phyloP scores from a whole-genome alignment of 2,113 vertebrate genomes.

The Turnix velox region DNA sequence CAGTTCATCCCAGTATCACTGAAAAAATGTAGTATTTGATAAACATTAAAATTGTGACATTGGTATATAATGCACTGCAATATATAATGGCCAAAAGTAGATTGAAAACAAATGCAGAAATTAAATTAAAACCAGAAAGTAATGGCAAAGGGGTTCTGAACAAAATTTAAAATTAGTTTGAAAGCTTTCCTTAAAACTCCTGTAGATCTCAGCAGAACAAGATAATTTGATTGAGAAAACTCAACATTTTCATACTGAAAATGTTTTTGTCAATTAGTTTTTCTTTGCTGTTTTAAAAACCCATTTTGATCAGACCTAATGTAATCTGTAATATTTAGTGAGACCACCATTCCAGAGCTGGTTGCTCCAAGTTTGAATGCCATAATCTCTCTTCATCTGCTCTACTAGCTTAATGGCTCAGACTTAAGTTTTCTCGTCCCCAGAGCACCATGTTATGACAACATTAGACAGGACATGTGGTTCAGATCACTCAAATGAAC shows the following conservation, averaged over 20 bases:
- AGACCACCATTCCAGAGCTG: neutral
- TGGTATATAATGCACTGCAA: neutral
- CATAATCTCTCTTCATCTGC: neutral
- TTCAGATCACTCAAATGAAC: slow-evolving; percentile 27
- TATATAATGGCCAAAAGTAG: neutral
- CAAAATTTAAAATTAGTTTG: neutral
- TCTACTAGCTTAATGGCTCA: neutral
- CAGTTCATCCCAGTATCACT: neutral
- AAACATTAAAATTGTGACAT: neutral
- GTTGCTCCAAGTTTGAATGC: neutral
- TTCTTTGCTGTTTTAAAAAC: neutral
- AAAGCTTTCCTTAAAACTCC: neutral
- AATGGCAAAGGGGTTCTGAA: neutral
- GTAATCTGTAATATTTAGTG: fast-evolving
- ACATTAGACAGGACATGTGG: slow-evolving; percentile 53
- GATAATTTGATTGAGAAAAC: neutral
- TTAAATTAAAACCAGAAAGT: neutral
- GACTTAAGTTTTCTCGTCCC: neutral
- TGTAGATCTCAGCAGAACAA: neutral
- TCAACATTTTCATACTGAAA: neutral
- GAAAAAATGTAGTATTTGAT: neutral
- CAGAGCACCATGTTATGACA: neutral
- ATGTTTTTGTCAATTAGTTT: neutral
- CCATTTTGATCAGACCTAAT: neutral
- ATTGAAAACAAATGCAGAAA: neutral